Conservation (phyloP, 2,797 vertebrate genomes). For the Hapalemur alaotrensis region DNA sequence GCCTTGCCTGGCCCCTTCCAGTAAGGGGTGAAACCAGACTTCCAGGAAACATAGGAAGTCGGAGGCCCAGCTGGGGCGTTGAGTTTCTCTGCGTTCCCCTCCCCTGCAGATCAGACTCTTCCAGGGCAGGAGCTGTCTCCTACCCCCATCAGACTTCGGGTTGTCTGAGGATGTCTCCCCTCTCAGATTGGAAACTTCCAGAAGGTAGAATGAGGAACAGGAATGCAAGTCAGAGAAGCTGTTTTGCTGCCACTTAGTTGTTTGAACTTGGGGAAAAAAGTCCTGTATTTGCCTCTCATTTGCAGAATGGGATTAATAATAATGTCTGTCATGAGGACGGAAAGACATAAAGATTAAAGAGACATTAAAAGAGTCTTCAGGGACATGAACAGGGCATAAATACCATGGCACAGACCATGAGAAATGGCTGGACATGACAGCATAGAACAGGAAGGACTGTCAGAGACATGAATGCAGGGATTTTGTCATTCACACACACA, state of each 20-base stretch:
- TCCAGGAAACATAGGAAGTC: not conserved
- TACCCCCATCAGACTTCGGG: not conserved
- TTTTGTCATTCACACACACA: not conserved
- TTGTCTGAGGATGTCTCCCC: not conserved
- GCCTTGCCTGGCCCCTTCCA: not conserved
- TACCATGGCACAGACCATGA: not conserved
- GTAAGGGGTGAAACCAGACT: not conserved
- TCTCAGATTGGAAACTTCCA: not conserved
- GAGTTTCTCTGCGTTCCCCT: not conserved
- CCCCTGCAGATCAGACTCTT: not conserved
- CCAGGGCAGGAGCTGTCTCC: not conserved
- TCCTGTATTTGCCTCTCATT: not conserved
- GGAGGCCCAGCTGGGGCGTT: not conserved
- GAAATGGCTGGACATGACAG: not conserved
- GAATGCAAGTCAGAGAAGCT: not conserved
- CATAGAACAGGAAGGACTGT: accelerated
- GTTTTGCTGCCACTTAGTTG: not conserved
- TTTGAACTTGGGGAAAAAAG: not conserved
- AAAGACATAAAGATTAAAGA: not conserved
- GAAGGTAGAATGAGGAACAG: not conserved
- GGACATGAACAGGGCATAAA: not conserved
- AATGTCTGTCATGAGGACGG: not conserved
- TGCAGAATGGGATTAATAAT: conserved; percentile 9
- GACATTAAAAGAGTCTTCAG: not conserved
- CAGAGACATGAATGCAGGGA: not conserved